Base-by-base conservation (phyloP, 2,888 invertebrate species). In the Cabera pusaria region DNA sequence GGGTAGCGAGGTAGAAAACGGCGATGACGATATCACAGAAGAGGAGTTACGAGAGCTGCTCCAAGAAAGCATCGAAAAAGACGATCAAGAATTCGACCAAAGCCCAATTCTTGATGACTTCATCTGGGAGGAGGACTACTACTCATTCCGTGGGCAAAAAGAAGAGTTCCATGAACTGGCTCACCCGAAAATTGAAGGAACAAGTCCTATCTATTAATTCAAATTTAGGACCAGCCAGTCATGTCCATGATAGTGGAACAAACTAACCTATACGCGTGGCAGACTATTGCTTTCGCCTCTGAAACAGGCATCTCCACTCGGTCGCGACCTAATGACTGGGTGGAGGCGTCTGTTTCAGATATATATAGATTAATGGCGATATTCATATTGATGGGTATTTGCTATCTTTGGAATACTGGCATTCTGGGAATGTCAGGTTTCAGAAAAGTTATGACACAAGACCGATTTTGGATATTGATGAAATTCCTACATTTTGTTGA, bases 401-500 rank as follows among this genome's bases (percentile, higher is more conserved):
- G 10, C 2, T 17, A 24, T 19, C 3, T 4, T 21, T 53, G 49
- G 50, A 20, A 4, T 5, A 34, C 37, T 3, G 29, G 37, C 6
- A 20, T 16, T n/a, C 14, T 31, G 7, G 29, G 37, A 3, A 37
- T 37, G 37, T 25, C 37, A 20, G 25, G 16, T 19, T 37, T 37
- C 16, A 19, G 21, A 8, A 17, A 10, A 1, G 5, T 25, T 1
- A 37, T 37, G 29, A 14, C n/a, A 0, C 18, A 16, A 18, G n/a
- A 36, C 10, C n/a, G 23, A 7, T 36, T 5, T 7, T 18, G 7
- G 19, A 8, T 46, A 5, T 33, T 40, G n/a, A 8, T 29, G 21
- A 21, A 31, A 0, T 46, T 43, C 27, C 19, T 49, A 7, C 46
- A 49, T 22, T 49, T 46, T 28, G 22, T 23, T 12, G 42, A 44